Evolutionary conservation across 2,797 vertebrate species (phyloP), one percentile per base, ranked within the genome.

Genomic region (Neosilurus hyrtlii): DNA sequence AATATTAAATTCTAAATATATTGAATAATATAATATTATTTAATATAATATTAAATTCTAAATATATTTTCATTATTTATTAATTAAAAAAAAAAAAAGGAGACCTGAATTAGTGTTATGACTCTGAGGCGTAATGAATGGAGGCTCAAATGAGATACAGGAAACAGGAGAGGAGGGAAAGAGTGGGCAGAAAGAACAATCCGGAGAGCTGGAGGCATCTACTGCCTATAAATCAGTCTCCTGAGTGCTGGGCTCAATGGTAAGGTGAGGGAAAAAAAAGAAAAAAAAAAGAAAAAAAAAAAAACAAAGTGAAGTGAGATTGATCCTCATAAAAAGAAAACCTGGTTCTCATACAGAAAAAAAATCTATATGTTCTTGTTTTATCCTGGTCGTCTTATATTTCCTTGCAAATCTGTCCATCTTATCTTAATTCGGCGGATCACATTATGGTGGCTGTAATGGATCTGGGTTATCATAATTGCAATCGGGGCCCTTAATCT

Each of bases 401-500:
- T 84, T 83, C 80, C 80, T 74, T 37, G 59, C 74, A 84, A 87
- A 88, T 87, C 84, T 63, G 15, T 81, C 81, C 77, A 66, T 86
- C 85, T 89, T 81, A 86, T 90, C 86, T 61, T 80, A 84, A 88
- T 92, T 87, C 83, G 80, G 57, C 54, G 83, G 70, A 85, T 88
- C 75, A 71, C 86, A 87, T 84, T 83, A 82, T 86, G 43, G 72
- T 87, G 87, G 67, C 79, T 82, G 84, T 90, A 91, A 91, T 90
- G 84, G 88, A 92, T 90, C 89, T 84, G 87, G 80, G 89, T 91
- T 82, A 91, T 92, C 91, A 80, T 92, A 92, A 92, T 90, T 92
- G 87, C 87, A 89, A 91, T 90, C 90, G 65, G 80, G 81, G 81
- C 70, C 87, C 84, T 65, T 91, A 86, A 91, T 92, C 88, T 88